phyloP scores from a whole-genome alignment of 2,797 vertebrate species.

The Melanotaenia nigrans region DNA sequence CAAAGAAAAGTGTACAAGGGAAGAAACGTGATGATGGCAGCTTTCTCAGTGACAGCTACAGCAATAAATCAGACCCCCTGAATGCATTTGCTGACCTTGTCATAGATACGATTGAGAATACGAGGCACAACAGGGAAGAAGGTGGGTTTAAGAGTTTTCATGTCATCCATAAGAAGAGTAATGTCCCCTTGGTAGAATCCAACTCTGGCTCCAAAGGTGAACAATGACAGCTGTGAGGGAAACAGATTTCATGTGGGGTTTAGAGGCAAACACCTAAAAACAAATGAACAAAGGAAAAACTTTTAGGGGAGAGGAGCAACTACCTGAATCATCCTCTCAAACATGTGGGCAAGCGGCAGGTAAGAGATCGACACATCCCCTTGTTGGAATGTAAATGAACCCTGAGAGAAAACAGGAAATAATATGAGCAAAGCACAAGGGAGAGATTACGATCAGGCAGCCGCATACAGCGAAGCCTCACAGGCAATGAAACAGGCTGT shows the following conservation, averaged over 20 bases:
- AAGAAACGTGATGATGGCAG: fast-evolving
- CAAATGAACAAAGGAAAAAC: background rate
- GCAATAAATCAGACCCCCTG: background rate
- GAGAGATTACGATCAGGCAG: constrained; percentile 57
- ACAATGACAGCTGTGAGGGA: constrained; percentile 80
- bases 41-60: background rate
- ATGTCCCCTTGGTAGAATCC: constrained; percentile 87
- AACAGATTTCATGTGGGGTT: constrained; percentile 9
- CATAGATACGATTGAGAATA: constrained; percentile 85
- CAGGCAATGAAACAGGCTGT: constrained; percentile 61
- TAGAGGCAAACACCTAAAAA: background rate
- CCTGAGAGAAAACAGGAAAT: constrained; percentile 67
- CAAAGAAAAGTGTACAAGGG: background rate
- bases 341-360: constrained; percentile 87
- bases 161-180: constrained; percentile 86
- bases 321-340: constrained; percentile 88
- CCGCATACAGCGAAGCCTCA: constrained; percentile 22
- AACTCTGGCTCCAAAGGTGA: constrained; percentile 83
- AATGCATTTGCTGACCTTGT: constrained; percentile 75
- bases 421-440: constrained; percentile 56
- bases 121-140: constrained; percentile 86
- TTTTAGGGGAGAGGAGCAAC: background rate
- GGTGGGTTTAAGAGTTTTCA: constrained; percentile 85
- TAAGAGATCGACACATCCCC: constrained; percentile 88
- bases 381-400: constrained; percentile 81